phyloP scores from a whole-genome alignment of 2,888 invertebrate genomes.

The Spilarctia lutea region DNA sequence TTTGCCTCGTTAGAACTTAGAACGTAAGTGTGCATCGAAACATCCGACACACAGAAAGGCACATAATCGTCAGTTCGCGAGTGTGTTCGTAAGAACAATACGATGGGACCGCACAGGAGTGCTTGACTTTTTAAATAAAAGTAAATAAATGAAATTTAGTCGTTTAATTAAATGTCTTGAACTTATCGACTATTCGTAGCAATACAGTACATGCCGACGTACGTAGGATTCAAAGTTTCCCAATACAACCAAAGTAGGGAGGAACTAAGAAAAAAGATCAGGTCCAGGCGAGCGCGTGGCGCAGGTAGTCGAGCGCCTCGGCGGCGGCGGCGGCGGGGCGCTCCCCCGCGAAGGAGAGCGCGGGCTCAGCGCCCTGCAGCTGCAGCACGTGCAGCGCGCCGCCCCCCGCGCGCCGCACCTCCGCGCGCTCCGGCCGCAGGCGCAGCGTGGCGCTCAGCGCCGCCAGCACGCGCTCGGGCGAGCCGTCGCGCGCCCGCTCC shows the following conservation, averaged over 20 bases:
- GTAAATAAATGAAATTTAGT: background rate
- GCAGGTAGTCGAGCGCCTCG: conserved; percentile 59
- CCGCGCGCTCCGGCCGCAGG: conserved; percentile 36
- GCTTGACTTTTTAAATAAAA: too few relatives aligned
- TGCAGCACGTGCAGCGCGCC: conserved; percentile 49
- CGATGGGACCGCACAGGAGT: too few relatives aligned
- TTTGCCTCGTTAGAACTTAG: too few relatives aligned
- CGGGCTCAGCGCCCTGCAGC: conserved; percentile 50
- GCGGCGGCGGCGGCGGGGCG: conserved; percentile 49
- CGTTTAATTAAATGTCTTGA: background rate
- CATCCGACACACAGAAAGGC: too few relatives aligned
- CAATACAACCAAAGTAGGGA: too few relatives aligned
- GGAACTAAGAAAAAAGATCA: accelerated
- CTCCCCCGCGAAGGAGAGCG: conserved; percentile 49
- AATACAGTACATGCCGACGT: background rate
- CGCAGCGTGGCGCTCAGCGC: conserved; percentile 50
- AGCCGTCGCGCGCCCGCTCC: conserved; percentile 1
- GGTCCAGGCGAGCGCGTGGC: conserved; percentile 47
- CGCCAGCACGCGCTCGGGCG: conserved; percentile 44
- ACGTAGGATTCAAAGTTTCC: too few relatives aligned
- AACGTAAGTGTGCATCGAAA: too few relatives aligned
- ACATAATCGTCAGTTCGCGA: too few relatives aligned
- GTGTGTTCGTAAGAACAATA: too few relatives aligned
- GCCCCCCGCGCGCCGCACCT: conserved; percentile 31
- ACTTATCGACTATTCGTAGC: background rate